Base-by-base conservation (phyloP, 2,797 vertebrate species). In the Semotilus atromaculatus region DNA sequence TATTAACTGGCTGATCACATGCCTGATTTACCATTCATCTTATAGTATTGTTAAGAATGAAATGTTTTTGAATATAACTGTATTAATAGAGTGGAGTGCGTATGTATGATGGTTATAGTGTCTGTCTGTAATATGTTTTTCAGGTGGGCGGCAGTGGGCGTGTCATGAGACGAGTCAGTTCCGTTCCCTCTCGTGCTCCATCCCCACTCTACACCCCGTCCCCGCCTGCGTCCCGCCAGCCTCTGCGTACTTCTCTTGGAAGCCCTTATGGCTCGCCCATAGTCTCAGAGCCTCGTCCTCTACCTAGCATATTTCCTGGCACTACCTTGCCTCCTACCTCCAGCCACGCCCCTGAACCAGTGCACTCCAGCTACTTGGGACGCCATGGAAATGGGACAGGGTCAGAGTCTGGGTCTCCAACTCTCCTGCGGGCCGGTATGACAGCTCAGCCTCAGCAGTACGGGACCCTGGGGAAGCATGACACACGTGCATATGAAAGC, bases 361-460 rank as follows among this genome's bases (percentile, higher is more conserved):
- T 95, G 84, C 84, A 95, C 48, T 1, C 85, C 16, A 55, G 83
- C 53, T 87, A 87, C 84, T 93, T 96, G 0, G 96, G 77, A 89
- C 1, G 26, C 81, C 55, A 94, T 91, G 95, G 94, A 88, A 92
- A 95, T 19, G 87, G 87, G 51, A 68, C 73, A 34, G 88, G 73
- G 58, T 87, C 78, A 31, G 94, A 96, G 66, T 91, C 96, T 83
- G 94, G 89, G 8, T 88, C 93, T 0, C 97, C 96, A 0, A 98
- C 97, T 8, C 97, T 97, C 0, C 95, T 98, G 88, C 94, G 95
- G 0, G 91, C 97, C 0, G 96, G 96, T 86, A 99, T 99, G 98
- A 96, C 96, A 0, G 98, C 98, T 0, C 97, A 99, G n/a, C 98
- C 98, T 0, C 98, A 99, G 92, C 97, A 99, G 88, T 92, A 97